A percentile compares a stretch with the other conserved stretches of the same genome.
phyloP scores from a whole-genome alignment of 2,113 vertebrate genomes.

The Varanus komodoensis region DNA sequence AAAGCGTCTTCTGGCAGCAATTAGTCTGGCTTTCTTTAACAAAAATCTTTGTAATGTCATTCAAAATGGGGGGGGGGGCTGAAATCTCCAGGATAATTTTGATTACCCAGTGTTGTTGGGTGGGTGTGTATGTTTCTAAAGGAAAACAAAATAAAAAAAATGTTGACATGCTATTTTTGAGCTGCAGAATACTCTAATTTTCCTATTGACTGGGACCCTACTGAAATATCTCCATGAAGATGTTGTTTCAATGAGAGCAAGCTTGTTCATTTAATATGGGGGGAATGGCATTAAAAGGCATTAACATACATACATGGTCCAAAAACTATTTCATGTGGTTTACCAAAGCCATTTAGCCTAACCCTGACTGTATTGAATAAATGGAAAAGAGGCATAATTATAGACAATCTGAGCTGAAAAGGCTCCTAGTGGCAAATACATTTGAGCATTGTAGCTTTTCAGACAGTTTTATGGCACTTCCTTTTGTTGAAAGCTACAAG shows the following conservation, averaged over 20 bases:
- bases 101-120: slow-evolving; percentile 41
- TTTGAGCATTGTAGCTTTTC: slow-evolving; percentile 13
- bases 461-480: slow-evolving; percentile 50
- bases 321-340: slow-evolving; percentile 35
- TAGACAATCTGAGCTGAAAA: neutral
- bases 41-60: slow-evolving; percentile 85
- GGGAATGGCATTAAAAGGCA: slow-evolving; percentile 13
- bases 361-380: slow-evolving; percentile 20
- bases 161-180: slow-evolving; percentile 57
- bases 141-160: slow-evolving; percentile 37
- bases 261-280: slow-evolving; percentile 39
- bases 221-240: slow-evolving; percentile 58
- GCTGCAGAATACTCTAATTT: slow-evolving; percentile 60
- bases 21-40: slow-evolving; percentile 81
- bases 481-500: slow-evolving; percentile 28
- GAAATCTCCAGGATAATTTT: slow-evolving; percentile 54
- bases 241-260: slow-evolving; percentile 46
- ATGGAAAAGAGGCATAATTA: slow-evolving; percentile 9
- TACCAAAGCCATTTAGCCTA: slow-evolving; percentile 44
- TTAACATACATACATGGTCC: slow-evolving; percentile 2
- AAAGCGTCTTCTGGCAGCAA: slow-evolving; percentile 82
- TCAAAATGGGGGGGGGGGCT: slow-evolving; percentile 58
- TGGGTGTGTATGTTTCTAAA: slow-evolving; percentile 46
- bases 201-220: slow-evolving; percentile 39
- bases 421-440: slow-evolving; percentile 25